Evolutionary conservation across 1,140 invertebrate genomes (phyloP).

Genomic region (Hirudo medicinalis): DNA sequence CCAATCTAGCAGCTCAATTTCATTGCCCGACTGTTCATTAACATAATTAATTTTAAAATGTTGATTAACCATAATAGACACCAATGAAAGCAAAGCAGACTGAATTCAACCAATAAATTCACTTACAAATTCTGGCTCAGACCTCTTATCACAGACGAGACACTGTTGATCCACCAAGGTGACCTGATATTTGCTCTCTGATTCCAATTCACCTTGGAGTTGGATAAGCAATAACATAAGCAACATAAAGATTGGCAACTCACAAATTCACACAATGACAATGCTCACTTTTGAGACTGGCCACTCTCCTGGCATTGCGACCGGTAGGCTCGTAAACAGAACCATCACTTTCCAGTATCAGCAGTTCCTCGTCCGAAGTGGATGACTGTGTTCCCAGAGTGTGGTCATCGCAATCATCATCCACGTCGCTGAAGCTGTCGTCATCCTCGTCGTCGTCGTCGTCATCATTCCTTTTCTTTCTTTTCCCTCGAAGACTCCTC

Average conservation of each 20-base stretch:
- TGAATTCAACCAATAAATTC: neutral
- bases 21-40: no score
- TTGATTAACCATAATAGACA: no score
- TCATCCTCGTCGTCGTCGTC: conserved; percentile 17
- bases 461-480: neutral
- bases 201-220: no score
- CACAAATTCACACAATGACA: no score
- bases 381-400: neutral
- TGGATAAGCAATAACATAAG: no score
- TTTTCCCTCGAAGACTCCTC: neutral
- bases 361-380: conserved; percentile 15
- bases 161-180: neutral
- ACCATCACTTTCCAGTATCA: conserved; percentile 24
- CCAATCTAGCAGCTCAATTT: no score
- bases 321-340: conserved; percentile 29
- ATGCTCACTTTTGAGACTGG: conserved; percentile 26
- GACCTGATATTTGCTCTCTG: neutral
- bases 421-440: neutral
- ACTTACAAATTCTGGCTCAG: conserved; percentile 4
- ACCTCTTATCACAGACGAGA: neutral
- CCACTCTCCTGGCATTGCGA: conserved; percentile 30
- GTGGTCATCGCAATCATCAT: neutral
- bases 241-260: no score
- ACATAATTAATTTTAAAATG: no score
- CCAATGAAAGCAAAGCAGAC: no score